These are phyloP conservation scores for Mixornis gularis DNA, from an alignment of 2,113 vertebrate species.

Conservation along the genomic window DNA sequence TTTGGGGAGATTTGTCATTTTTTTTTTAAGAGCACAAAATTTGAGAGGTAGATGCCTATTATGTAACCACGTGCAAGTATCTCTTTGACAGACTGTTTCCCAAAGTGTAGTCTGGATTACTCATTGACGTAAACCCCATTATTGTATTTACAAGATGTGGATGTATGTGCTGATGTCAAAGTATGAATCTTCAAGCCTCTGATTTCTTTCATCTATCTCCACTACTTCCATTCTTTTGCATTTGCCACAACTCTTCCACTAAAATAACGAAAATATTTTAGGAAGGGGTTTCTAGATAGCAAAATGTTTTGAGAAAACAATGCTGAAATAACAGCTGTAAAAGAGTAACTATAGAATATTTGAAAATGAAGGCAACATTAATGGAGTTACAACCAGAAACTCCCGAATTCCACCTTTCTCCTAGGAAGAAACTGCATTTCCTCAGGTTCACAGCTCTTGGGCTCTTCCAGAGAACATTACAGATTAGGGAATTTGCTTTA, in stretches of 20 bases:
- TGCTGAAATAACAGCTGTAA: background rate
- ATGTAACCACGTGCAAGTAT: background rate
- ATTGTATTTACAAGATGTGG: background rate
- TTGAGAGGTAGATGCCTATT: background rate
- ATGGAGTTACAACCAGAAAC: background rate
- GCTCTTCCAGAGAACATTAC: background rate
- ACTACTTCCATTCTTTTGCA: background rate
- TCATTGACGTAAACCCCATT: background rate
- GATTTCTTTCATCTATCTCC: background rate
- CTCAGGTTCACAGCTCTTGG: background rate
- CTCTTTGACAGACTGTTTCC: background rate
- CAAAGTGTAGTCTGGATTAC: background rate
- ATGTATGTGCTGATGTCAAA: background rate
- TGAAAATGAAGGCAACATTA: background rate
- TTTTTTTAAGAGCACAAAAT: background rate
- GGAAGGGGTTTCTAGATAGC: background rate
- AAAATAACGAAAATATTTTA: background rate
- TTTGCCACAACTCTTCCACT: background rate
- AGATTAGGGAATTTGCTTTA: background rate
- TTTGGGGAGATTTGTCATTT: accelerated
- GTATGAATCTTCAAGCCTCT: background rate
- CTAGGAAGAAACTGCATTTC: background rate
- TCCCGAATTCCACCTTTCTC: background rate
- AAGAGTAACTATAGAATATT: background rate
- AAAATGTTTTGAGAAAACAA: background rate